Conservation (phyloP, 2,113 vertebrate species). For the Heterotilapia buettikoferi region DNA sequence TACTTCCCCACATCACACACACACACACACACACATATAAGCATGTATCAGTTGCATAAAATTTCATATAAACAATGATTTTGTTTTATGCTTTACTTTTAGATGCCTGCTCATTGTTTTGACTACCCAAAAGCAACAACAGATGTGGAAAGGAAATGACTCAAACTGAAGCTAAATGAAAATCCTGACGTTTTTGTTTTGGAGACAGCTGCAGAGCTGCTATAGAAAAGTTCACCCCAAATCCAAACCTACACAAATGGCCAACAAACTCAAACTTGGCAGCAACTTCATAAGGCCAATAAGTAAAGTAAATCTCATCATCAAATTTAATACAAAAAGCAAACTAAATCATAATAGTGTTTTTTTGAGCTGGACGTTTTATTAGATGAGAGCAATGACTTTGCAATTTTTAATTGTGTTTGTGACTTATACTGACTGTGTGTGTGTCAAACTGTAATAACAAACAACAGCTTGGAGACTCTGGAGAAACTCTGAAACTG, state of each 20-base stretch:
- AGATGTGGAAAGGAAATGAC: not conserved
- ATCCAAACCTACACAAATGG: not conserved
- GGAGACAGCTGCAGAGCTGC: rapidly evolving
- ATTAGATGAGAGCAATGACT: not conserved
- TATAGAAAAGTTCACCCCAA: not conserved
- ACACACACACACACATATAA: rapidly evolving
- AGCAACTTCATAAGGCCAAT: not conserved
- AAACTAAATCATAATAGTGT: rapidly evolving
- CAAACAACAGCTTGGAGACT: rapidly evolving
- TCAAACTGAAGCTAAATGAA: not conserved
- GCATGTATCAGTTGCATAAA: not conserved
- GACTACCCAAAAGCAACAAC: not conserved
- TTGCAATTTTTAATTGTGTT: not conserved
- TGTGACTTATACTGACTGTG: not conserved
- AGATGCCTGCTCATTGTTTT: not conserved
- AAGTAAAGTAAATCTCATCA: not conserved
- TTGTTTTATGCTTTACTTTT: not conserved
- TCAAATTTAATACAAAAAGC: not conserved
- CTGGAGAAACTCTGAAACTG: not conserved
- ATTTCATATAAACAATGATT: not conserved
- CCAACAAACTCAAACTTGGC: not conserved
- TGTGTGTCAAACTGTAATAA: not conserved
- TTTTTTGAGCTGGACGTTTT: not conserved
- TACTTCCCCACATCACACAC: not conserved
- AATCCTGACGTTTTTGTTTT: not conserved